Base-by-base conservation (phyloP, 2,888 invertebrate genomes). In the Oscheius sp. region DNA sequence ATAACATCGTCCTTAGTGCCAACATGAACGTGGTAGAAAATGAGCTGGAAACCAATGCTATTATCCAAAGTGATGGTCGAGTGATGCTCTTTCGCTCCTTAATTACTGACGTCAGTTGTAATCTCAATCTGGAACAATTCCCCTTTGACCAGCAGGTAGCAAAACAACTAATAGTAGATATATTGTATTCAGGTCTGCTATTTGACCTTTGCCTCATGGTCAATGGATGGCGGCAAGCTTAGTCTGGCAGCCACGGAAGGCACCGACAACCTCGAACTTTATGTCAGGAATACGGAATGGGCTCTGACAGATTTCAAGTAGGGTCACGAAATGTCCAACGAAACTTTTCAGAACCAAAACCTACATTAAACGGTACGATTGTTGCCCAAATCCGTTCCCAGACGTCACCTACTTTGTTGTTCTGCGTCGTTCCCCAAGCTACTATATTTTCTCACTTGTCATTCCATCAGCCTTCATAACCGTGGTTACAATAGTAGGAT, bases 11-110 rank as follows among this genome's bases (percentile, higher is more conserved):
- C 51, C 74, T 78, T 74, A 86, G 85, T 57, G 88, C 88, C 1
- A 85, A 87, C 58, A 87, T 88, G 88, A 88, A 88, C 74, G 82
- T 88, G 11, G 81, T 79, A 47, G 86, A 88, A 60, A 88, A 88
- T 74, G 87, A 87, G 68, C 77, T 87, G 79, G 85, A 85, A 68
- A 88, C 88, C 51, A 88, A 88, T 71, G 87, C 86, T 10, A 87
- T 87, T 13, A 79, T 87, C n/a, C 79, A 85, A 42, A 35, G 76
- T 65, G 79, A 79, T 7, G 85, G 85, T 73, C 55, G 78, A 70
- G 83, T 84, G 13, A 72, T 84, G 78, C 77, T 87, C 13, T 86
- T 87, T 72, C 81, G 86, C 9, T 83, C 86, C 37, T 81, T 85
- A 76, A 87, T 87, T 42, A 86, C 84, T 21, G 85, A 86, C 75